A percentile compares a stretch with the other conserved stretches of the same genome.
Evolutionary conservation across 2,113 vertebrate species (phyloP).

Genomic region (Microtus oregoni): DNA sequence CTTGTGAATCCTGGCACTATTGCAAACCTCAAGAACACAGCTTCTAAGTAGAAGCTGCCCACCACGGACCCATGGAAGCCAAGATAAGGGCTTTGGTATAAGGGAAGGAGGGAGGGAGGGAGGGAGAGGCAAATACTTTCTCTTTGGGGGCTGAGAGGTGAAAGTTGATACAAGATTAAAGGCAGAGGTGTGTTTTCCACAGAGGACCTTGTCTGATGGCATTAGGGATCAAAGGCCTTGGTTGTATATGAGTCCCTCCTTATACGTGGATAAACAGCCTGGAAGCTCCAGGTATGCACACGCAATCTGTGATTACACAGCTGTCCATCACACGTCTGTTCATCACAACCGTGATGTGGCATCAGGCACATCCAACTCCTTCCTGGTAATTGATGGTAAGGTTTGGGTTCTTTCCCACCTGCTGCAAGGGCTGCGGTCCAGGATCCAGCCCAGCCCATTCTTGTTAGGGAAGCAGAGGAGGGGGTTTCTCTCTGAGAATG

Average conservation of each 20-base stretch:
- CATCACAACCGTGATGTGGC: neutral
- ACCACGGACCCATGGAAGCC: neutral
- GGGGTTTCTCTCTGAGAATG: neutral
- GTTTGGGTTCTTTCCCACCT: no score
- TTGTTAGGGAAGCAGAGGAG: neutral
- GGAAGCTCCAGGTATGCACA: no score
- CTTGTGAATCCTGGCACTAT: slow-evolving; percentile 85
- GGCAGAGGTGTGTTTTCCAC: neutral
- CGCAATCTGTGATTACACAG: no score
- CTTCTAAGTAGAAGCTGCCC: neutral
- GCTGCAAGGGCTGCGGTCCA: neutral
- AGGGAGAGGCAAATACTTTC: neutral
- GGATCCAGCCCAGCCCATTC: neutral
- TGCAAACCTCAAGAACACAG: slow-evolving; percentile 42
- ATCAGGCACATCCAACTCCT: neutral
- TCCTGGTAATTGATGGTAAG: no score
- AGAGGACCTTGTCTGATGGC: neutral
- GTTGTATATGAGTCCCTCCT: neutral
- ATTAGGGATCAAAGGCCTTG: neutral
- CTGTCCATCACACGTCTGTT: no score
- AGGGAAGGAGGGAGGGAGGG: neutral
- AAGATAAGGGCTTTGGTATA: neutral
- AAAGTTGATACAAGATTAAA: slow-evolving; percentile 1
- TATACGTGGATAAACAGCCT: neutral
- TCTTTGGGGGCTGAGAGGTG: neutral